Evolutionary conservation across 2,888 invertebrate species (phyloP).

Genomic region (Didymodactylos carnosus): DNA sequence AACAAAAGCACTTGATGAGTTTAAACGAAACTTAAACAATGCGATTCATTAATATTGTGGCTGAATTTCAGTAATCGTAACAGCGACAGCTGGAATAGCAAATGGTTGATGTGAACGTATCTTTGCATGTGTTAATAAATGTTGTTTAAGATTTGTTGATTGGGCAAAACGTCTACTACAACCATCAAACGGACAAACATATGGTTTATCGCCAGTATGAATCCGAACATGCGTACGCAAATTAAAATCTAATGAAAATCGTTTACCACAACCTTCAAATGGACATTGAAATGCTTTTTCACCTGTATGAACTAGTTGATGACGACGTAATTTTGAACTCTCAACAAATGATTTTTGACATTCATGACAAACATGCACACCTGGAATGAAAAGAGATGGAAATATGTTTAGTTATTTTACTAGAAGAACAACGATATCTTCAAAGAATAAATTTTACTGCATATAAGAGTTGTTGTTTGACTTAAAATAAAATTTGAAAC

Average conservation of each 20-base stretch:
- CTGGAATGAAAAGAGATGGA: background rate
- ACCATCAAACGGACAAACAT: slow-evolving; percentile 91
- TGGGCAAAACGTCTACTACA: slow-evolving; percentile 98
- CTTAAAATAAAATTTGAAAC: no score
- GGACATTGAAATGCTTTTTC: slow-evolving; percentile 95
- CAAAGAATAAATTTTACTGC: no score
- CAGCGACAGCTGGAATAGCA: background rate
- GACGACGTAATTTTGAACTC: slow-evolving; percentile 79
- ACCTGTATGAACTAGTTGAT: slow-evolving; percentile 86
- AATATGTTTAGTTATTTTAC: background rate
- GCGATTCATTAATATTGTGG: background rate
- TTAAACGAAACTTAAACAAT: no score
- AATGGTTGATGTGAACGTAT: slow-evolving; percentile 53
- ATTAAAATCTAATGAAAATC: slow-evolving; percentile 88
- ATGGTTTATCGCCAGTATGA: slow-evolving; percentile 83
- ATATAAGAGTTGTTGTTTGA: no score
- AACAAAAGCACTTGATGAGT: no score
- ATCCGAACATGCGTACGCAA: slow-evolving; percentile 91
- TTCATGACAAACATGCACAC: slow-evolving; percentile 80
- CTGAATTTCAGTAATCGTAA: background rate
- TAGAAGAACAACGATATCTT: no score
- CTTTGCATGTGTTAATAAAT: slow-evolving; percentile 90
- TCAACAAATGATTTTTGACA: slow-evolving; percentile 95
- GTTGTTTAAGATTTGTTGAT: slow-evolving; percentile 89
- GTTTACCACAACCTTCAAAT: slow-evolving; percentile 86